These are phyloP conservation scores for Reticulitermes lucifugus DNA, from an alignment of 2,888 invertebrate genomes.

Conservation along the genomic window DNA sequence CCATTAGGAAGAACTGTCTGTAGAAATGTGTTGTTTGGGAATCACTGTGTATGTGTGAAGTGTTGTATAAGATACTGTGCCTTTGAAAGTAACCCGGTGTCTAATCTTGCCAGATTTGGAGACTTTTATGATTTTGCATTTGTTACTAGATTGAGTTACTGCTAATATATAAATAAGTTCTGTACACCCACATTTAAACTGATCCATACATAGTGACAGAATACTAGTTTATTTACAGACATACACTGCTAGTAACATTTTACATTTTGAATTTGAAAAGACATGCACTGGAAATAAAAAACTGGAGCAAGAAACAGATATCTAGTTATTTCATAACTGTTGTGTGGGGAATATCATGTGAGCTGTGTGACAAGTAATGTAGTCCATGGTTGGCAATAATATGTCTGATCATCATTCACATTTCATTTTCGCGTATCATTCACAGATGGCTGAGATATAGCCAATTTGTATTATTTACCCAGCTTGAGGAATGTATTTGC, in stretches of 20 bases:
- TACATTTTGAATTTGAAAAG: background rate
- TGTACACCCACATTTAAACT: background rate
- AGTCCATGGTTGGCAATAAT: no score
- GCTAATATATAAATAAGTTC: background rate
- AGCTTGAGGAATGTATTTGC: no score
- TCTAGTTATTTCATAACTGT: no score
- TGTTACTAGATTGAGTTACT: background rate
- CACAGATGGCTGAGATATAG: no score
- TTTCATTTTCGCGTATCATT: no score
- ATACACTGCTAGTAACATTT: background rate
- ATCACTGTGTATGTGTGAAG: background rate
- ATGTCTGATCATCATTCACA: no score
- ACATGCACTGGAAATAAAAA: background rate
- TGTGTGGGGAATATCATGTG: no score
- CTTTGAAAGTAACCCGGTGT: constrained; percentile 38
- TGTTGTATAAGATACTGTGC: background rate
- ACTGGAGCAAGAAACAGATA: background rate
- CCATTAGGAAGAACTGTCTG: background rate
- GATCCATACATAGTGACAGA: background rate
- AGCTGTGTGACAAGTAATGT: no score
- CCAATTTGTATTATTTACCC: no score
- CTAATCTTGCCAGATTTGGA: constrained; percentile 48
- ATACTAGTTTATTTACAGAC: background rate
- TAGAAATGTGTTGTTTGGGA: background rate
- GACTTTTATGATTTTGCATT: background rate